Evolutionary conservation across 2,888 invertebrate species (phyloP), one percentile per base, ranked within the genome.

Genomic region (Chironomus riparius): DNA sequence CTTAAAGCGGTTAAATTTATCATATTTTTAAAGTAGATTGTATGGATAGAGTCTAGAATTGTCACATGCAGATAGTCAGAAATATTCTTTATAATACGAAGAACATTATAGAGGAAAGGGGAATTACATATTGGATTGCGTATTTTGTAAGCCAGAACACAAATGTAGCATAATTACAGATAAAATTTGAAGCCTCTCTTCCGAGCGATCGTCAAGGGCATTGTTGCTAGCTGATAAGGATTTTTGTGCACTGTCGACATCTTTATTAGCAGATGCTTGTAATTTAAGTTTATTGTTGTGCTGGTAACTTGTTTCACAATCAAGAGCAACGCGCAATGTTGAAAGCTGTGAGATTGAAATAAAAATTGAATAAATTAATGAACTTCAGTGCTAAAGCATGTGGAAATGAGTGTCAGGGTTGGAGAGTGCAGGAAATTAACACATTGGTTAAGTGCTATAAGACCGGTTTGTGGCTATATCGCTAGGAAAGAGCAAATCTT

Each of bases 161-260:
- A 95, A 94, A 84, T 97, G 96, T 78, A 98, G 86, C 92, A 97
- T 93, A 78, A 97, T 88, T 74, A 97, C 92, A 71, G 96, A 95
- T 78, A 98, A 86, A 0, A 95, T 95, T 83, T 94, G 94, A 6
- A 95, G 92, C 80, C 94, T 91, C 78, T 93, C 90, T 81, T 97
- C 96, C 65, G 92, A 90, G 81, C 91, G 90, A 78, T 81, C 87
- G 81, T 65, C 65, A 7, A 24, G 38, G 38, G 38, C 38, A 38
- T 10, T 2, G 38, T 38, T 38, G 10, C 38, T 38, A 1, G 38
- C 4, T 38, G 38, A 38, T 38, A 38, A 62, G 15, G 78, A 61
- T 1, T 77, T 47, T 7, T 72, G 77, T 13, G 77, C 15, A 61
- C 71, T 38, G 5, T 61, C 38, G 1, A n/a, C 6, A 68, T 21